Conservation (phyloP, 2,797 vertebrate genomes). For the Pogoniulus pusillus region DNA sequence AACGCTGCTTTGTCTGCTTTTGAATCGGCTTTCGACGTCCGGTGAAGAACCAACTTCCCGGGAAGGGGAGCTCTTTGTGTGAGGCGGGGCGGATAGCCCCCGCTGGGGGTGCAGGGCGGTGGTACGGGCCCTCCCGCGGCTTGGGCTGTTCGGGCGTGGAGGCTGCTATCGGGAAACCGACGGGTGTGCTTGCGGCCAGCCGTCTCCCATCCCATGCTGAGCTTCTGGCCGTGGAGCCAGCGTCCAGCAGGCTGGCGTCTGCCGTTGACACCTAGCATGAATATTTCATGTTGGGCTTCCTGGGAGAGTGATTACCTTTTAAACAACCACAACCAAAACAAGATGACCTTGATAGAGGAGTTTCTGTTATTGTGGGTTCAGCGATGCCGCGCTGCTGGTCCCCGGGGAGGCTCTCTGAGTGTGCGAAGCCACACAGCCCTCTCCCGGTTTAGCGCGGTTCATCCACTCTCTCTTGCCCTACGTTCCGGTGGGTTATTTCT, state of each 20-base stretch:
- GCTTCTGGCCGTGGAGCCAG: fast-evolving
- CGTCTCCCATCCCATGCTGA: fast-evolving
- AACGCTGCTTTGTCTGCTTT: background rate
- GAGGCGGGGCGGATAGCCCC: background rate
- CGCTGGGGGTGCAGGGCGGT: background rate
- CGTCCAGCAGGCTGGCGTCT: background rate
- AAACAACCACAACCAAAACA: background rate
- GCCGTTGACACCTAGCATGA: fast-evolving
- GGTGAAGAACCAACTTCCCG: fast-evolving
- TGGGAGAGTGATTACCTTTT: background rate
- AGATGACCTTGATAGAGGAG: slow-evolving; percentile 35
- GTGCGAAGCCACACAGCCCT: background rate
- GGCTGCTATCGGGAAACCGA: fast-evolving
- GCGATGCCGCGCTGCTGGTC: background rate
- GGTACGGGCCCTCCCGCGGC: background rate
- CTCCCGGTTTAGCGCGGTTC: background rate
- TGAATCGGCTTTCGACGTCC: background rate
- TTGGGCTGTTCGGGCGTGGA: fast-evolving
- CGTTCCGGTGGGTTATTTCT: background rate
- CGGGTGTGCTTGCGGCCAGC: background rate
- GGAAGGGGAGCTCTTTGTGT: background rate
- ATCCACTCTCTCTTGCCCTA: fast-evolving
- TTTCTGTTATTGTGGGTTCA: background rate
- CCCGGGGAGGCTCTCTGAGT: background rate
- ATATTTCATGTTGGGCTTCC: fast-evolving